Percentiles rank a stretch among this genome's conserved stretches.
phyloP scores from a whole-genome alignment of 2,113 vertebrate species.

The Furnarius figulus region DNA sequence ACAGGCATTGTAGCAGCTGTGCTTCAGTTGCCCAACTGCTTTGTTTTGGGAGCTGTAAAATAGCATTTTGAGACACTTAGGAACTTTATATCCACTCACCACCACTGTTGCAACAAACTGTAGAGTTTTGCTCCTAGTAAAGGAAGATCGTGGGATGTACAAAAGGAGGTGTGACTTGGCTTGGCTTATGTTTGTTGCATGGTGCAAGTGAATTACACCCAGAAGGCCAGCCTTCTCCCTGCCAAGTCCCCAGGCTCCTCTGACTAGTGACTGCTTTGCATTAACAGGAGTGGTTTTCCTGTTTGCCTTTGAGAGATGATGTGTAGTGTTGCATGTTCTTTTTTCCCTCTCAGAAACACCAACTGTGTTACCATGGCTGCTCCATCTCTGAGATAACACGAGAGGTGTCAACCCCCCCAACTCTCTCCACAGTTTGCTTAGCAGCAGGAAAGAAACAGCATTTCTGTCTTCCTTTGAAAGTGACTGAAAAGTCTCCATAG shows the following conservation, averaged over 20 bases:
- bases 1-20: fast-evolving
- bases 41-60: not conserved
- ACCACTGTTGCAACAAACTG: not conserved
- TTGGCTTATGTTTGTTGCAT: not conserved
- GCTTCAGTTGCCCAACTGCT: not conserved
- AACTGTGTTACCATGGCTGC: not conserved
- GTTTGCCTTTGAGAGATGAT: not conserved
- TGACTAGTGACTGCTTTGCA: not conserved
- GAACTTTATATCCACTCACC: not conserved
- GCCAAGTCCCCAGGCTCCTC: not conserved
- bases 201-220: not conserved
- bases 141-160: not conserved
- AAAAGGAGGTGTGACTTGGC: not conserved
- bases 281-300: not conserved
- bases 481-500: slow-evolving; percentile 12
- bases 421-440: not conserved
- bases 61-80: not conserved
- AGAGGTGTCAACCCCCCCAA: not conserved
- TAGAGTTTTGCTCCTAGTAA: not conserved
- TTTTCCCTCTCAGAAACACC: not conserved
- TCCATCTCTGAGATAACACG: not conserved
- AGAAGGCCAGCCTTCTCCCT: not conserved
- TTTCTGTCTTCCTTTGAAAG: not conserved
- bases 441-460: not conserved
- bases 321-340: not conserved